Base-by-base conservation (phyloP, 2,888 invertebrate species). In the Andricus curvator region DNA sequence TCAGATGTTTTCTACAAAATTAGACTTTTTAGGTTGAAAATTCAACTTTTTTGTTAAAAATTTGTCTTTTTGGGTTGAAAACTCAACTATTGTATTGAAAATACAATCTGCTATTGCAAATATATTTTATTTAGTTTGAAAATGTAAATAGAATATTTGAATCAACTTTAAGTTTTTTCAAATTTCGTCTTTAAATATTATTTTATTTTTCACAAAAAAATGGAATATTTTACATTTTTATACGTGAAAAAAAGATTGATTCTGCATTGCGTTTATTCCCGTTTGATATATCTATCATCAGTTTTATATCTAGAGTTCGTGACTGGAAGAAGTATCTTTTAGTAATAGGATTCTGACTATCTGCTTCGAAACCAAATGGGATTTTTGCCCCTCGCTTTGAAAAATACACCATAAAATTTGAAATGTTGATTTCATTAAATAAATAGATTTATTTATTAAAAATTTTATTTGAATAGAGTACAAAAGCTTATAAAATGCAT, bases 271-370 rank as follows among this genome's bases (percentile, higher is more conserved):
- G 3, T 11, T 60, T 22, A 60, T 60, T 60, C n/a, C 22, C n/a
- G 4, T 22, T 60, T 60, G n/a, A 22, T n/a, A 60, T 11, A 22
- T 60, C n/a, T 60, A 60, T 60, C 56, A 22, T 22, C n/a, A n/a
- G 11, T 60, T 22, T 60, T 60, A 22, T 60, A 60, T 60, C 22
- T 60, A n/a, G 56, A 22, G 56, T 60, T 60, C 56, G 56, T 60
- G 56, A 22, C 56, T 60, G 22, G 11, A 60, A 60, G 3, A 60
- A n/a, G n/a, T 60, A 60, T 60, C 11, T 60, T 60, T 60, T n/a
- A 60, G 22, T 60, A 60, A 60, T 60, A 11, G 22, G 56, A 60
- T 60, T 60, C 56, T 60, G n/a, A n/a, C 56, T 60, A n/a, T 60
- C 56, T 60, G 56, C 56, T 22, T 11, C 22, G 56, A n/a, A 22